A percentile compares a stretch with the other conserved stretches of the same genome.
Evolutionary conservation across 2,888 invertebrate genomes (phyloP).

Genomic region (Tuta absoluta): DNA sequence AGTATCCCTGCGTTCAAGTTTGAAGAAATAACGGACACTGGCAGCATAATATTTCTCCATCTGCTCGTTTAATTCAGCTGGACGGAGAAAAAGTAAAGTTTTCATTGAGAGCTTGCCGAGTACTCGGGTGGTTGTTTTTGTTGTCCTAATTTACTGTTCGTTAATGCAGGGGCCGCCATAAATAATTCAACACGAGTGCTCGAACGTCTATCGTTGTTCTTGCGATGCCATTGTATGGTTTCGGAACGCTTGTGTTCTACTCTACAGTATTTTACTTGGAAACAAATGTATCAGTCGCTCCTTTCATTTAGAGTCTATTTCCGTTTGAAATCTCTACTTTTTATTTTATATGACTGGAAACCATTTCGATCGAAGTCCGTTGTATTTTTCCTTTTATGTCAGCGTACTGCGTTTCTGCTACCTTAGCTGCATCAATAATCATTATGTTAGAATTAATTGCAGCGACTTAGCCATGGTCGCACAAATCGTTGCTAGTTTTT

Average conservation of each 20-base stretch:
- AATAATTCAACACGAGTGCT: slow-evolving; percentile 71
- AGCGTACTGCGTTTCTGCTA: neutral
- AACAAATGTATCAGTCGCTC: slow-evolving; percentile 37
- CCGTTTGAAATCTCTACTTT: slow-evolving; percentile 37
- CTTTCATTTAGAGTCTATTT: slow-evolving; percentile 37
- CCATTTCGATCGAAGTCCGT: slow-evolving; percentile 32
- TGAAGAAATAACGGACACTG: slow-evolving; percentile 48
- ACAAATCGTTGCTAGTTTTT: slow-evolving; percentile 37
- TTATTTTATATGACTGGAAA: slow-evolving; percentile 27
- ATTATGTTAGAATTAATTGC: slow-evolving; percentile 32
- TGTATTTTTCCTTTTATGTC: slow-evolving; percentile 35
- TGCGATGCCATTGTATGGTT: slow-evolving; percentile 62
- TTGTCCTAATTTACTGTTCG: slow-evolving; percentile 67
- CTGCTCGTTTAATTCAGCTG: slow-evolving; percentile 44
- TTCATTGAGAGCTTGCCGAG: slow-evolving; percentile 51
- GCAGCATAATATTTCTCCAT: slow-evolving; percentile 44
- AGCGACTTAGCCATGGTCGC: slow-evolving; percentile 19
- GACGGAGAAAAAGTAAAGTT: slow-evolving; percentile 57
- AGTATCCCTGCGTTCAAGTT: slow-evolving; percentile 44
- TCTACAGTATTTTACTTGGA: slow-evolving; percentile 38
- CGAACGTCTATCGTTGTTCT: slow-evolving; percentile 62
- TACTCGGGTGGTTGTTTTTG: slow-evolving; percentile 54
- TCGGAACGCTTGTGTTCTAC: slow-evolving; percentile 47
- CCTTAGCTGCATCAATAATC: slow-evolving; percentile 19
- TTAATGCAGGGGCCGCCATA: slow-evolving; percentile 67